Evolutionary conservation across 2,888 invertebrate species (phyloP).

Genomic region (Ecdyonurus torrentis): DNA sequence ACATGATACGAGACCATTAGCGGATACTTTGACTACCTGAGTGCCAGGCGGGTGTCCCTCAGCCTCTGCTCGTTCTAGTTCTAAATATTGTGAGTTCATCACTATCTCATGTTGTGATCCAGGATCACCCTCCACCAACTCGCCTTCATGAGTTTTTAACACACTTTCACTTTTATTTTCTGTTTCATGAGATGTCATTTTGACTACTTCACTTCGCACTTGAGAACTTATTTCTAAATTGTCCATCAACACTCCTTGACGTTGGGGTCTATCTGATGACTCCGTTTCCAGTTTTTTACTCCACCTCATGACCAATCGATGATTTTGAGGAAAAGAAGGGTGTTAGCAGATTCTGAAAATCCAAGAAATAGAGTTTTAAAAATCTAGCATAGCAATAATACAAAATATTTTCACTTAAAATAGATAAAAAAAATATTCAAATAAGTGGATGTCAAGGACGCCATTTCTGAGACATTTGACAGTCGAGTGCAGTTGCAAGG

Average conservation of each 20-base stretch:
- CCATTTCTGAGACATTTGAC: conserved; percentile 9
- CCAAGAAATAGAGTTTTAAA: no score
- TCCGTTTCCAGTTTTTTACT: not conserved
- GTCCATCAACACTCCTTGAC: not conserved
- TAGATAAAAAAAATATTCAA: not conserved
- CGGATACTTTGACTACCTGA: not conserved
- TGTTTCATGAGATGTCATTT: not conserved
- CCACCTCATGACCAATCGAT: not conserved
- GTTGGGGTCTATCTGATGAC: not conserved
- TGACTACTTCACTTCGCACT: not conserved
- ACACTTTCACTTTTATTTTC: not conserved
- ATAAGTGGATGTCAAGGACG: conserved; percentile 2
- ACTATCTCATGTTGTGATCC: not conserved
- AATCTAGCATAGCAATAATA: no score
- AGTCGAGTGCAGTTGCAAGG: conserved; percentile 11
- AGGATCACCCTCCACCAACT: not conserved
- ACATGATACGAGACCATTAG: not conserved
- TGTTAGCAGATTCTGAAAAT: no score
- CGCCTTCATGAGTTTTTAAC: not conserved
- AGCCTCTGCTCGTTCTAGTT: not conserved
- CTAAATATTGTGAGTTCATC: not conserved
- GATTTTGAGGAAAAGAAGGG: not conserved
- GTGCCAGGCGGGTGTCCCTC: not conserved
- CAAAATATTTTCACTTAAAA: no score
- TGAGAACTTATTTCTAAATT: not conserved